These are phyloP conservation scores for Muraenolepis orangiensis DNA, from an alignment of 2,797 vertebrate species.

Conservation along the genomic window DNA sequence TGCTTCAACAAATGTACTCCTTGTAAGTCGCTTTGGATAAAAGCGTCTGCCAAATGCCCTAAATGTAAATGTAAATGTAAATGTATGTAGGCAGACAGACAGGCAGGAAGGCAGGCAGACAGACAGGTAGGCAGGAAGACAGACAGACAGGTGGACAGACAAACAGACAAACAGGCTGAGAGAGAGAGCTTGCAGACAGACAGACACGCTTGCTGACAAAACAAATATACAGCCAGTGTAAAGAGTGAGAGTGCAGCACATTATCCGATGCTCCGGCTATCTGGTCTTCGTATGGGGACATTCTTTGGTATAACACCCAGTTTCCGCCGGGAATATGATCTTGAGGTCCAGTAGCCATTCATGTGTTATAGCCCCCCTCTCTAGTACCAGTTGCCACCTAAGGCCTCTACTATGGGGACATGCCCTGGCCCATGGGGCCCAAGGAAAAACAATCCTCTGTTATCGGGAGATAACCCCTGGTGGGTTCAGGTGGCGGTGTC, in stretches of 20 bases:
- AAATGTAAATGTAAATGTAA: too few relatives aligned
- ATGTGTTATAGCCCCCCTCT: background rate
- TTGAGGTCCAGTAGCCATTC: background rate
- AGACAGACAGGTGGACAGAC: background rate
- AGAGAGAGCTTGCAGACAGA: background rate
- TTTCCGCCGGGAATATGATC: background rate
- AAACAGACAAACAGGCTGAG: background rate
- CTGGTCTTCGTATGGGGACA: background rate
- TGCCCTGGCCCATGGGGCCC: too few relatives aligned
- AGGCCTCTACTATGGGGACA: too few relatives aligned
- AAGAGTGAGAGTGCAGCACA: background rate
- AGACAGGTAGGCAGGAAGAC: background rate
- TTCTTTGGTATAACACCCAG: background rate
- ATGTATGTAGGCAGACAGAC: too few relatives aligned
- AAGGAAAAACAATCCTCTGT: too few relatives aligned
- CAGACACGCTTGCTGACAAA: constrained; percentile 34
- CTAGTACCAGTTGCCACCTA: too few relatives aligned
- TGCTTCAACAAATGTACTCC: too few relatives aligned
- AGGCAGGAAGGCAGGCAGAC: background rate
- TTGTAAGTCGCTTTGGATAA: too few relatives aligned
- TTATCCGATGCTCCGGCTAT: background rate
- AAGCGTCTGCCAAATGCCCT: too few relatives aligned
- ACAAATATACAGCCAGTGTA: background rate
- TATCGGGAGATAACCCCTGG: too few relatives aligned
- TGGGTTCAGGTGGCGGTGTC: too few relatives aligned